Conservation (phyloP, 1,140 invertebrate species). For the Brachionus manjavacas region DNA sequence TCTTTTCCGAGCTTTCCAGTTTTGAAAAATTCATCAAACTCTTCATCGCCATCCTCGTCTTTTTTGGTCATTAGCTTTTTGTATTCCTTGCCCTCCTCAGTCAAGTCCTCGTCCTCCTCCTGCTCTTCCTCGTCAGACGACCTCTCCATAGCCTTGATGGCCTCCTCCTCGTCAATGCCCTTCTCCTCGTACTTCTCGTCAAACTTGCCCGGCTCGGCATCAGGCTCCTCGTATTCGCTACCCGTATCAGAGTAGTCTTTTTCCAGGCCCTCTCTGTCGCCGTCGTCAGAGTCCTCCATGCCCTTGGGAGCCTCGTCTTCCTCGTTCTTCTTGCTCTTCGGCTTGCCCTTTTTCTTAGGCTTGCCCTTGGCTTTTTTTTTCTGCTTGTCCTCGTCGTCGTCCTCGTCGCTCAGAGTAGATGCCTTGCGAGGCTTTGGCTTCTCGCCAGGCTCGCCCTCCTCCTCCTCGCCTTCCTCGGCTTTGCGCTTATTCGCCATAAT, state of each 20-base stretch:
- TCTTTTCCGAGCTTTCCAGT: constrained; percentile 28
- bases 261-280: constrained; percentile 42
- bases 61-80: constrained; percentile 33
- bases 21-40: constrained; percentile 31
- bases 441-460: constrained; percentile 60
- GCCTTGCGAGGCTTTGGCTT: constrained; percentile 37
- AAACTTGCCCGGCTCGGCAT: background rate
- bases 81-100: constrained; percentile 44
- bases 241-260: constrained; percentile 37
- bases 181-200: constrained; percentile 44
- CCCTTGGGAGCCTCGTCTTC: constrained; percentile 15
- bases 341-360: background rate
- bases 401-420: constrained; percentile 39
- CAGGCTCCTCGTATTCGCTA: background rate
- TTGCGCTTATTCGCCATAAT: constrained; percentile 85
- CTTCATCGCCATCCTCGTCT: constrained; percentile 31
- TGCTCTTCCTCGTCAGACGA: constrained; percentile 41
- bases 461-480: constrained; percentile 62
- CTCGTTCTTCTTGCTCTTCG: constrained; percentile 39
- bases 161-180: constrained; percentile 41
- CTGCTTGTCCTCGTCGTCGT: constrained; percentile 25
- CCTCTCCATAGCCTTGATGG: constrained; percentile 41
- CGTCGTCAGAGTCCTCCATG: constrained; percentile 43
- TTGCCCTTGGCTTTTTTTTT: constrained; percentile 33
- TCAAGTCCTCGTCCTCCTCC: constrained; percentile 35